phyloP scores from a whole-genome alignment of 2,113 vertebrate genomes.

The Aptenodytes patagonicus region DNA sequence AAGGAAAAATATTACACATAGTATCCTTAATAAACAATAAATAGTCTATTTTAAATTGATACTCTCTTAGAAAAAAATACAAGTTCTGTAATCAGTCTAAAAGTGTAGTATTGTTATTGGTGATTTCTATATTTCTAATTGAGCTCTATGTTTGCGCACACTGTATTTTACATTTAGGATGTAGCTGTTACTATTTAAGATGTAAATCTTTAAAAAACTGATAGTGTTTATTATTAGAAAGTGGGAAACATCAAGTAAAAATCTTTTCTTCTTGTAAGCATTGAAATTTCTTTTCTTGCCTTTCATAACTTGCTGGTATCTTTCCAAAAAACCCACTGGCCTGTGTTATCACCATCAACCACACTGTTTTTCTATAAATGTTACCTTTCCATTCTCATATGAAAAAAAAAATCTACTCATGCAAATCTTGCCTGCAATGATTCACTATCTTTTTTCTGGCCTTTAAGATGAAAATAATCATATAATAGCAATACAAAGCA shows the following conservation, averaged over 20 bases:
- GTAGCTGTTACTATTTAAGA: background rate
- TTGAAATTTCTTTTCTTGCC: background rate
- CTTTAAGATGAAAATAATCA: background rate
- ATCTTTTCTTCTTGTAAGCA: background rate
- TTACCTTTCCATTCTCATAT: background rate
- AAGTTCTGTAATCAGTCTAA: background rate
- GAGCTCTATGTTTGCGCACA: background rate
- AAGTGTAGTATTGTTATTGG: background rate
- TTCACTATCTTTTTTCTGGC: background rate
- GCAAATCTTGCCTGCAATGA: background rate
- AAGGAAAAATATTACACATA: background rate
- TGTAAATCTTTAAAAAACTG: background rate
- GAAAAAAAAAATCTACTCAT: background rate
- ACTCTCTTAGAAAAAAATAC: background rate
- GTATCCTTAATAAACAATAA: background rate
- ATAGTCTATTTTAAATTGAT: background rate
- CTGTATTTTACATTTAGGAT: background rate
- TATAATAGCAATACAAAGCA: background rate
- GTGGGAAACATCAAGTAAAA: background rate
- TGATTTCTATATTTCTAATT: background rate
- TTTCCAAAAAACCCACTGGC: background rate
- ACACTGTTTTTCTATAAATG: background rate
- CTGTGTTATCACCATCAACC: background rate
- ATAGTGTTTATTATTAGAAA: background rate
- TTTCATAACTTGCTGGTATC: background rate